Percentiles rank a stretch among this genome's conserved stretches.
phyloP scores from a whole-genome alignment of 2,113 vertebrate genomes.

The Zapornia atra region DNA sequence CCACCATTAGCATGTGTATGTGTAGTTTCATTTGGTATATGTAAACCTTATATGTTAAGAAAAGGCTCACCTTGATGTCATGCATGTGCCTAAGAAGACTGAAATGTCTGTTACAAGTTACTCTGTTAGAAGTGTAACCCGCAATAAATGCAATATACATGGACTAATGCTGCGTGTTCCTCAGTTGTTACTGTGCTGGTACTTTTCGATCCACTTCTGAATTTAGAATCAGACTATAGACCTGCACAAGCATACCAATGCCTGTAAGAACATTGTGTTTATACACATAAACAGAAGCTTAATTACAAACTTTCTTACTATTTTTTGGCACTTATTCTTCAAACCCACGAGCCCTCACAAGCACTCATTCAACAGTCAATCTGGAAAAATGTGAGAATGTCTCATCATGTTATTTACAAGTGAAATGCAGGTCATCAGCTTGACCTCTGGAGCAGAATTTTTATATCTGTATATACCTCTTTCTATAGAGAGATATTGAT shows the following conservation, averaged over 20 bases:
- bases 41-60: not conserved
- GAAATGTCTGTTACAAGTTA: not conserved
- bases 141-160: not conserved
- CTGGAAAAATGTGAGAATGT: not conserved
- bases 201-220: not conserved
- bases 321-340: not conserved
- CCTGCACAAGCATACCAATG: not conserved
- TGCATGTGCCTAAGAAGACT: not conserved
- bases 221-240: not conserved
- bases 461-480: not conserved
- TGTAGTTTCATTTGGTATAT: not conserved
- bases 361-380: not conserved
- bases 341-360: not conserved
- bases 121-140: not conserved
- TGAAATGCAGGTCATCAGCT: not conserved
- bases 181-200: not conserved
- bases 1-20: not conserved
- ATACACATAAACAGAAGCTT: not conserved
- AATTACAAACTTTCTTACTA: not conserved
- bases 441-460: not conserved
- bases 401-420: constrained; percentile 21
- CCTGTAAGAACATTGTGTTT: not conserved
- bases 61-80: not conserved
- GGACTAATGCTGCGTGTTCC: not conserved
- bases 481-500: too few species aligned